Conservation (phyloP, 2,888 invertebrate species). For the Lasiommata megera region DNA sequence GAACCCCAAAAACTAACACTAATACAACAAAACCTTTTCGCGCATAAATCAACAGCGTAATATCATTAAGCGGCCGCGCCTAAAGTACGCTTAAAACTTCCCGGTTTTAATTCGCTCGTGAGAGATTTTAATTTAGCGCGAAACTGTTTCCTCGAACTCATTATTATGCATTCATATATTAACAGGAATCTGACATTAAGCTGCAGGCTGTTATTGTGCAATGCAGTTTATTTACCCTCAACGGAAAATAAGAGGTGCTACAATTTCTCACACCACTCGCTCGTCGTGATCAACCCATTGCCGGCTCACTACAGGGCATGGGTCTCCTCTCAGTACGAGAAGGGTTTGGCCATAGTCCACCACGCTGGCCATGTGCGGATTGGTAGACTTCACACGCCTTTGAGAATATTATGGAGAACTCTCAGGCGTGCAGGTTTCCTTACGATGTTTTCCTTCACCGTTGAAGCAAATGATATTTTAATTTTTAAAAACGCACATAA, state of each 20-base stretch:
- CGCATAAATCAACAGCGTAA: slow-evolving; percentile 73
- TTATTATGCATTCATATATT: slow-evolving; percentile 68
- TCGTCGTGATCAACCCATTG: no score
- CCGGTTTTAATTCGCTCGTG: slow-evolving; percentile 65
- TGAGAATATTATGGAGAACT: no score
- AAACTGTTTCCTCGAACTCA: slow-evolving; percentile 65
- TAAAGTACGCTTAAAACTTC: slow-evolving; percentile 65
- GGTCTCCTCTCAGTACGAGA: no score
- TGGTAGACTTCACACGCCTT: no score
- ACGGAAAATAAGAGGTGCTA: neutral
- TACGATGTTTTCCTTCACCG: no score
- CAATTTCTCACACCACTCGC: no score
- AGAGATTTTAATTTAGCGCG: slow-evolving; percentile 69
- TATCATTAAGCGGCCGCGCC: slow-evolving; percentile 66
- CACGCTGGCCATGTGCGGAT: no score
- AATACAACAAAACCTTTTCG: slow-evolving; percentile 47
- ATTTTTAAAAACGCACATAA: no score
- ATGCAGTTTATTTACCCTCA: slow-evolving; percentile 15
- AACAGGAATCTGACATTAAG: slow-evolving; percentile 48
- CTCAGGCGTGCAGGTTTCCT: no score
- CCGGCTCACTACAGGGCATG: no score
- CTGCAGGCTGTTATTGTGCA: slow-evolving; percentile 21
- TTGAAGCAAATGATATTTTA: no score
- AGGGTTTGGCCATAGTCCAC: no score
- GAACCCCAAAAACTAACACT: slow-evolving; percentile 34